Percentiles rank a stretch among this genome's conserved stretches.
phyloP scores from a whole-genome alignment of 2,113 vertebrate genomes.

The Cinclus cinclus region DNA sequence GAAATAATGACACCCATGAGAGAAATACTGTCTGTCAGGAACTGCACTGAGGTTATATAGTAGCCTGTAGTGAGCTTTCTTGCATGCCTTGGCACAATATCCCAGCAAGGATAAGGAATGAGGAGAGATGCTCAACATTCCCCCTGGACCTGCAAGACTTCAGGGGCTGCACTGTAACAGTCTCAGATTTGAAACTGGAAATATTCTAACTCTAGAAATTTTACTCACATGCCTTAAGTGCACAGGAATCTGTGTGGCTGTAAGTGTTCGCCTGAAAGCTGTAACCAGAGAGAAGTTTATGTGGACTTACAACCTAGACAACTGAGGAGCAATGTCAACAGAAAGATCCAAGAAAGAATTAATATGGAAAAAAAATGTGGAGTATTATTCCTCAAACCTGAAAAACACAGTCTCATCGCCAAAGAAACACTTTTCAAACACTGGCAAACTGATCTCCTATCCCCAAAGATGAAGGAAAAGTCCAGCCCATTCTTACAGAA shows the following conservation, averaged over 20 bases:
- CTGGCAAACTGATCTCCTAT: not conserved
- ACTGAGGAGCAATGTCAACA: not conserved
- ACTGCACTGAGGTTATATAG: not conserved
- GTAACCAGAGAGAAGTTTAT: not conserved
- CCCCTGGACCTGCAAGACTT: not conserved
- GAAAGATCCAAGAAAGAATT: not conserved
- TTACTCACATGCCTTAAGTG: not conserved
- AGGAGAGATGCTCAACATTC: not conserved
- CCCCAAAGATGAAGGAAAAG: not conserved
- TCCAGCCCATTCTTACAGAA: not conserved
- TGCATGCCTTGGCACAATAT: not conserved
- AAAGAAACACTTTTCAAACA: not conserved
- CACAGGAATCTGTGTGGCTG: not conserved
- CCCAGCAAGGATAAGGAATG: not conserved
- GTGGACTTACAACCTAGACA: not conserved
- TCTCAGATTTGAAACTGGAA: not conserved
- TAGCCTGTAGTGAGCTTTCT: not conserved
- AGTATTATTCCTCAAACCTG: not conserved
- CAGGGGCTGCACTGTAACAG: not conserved
- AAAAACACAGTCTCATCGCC: not conserved
- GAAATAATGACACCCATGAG: not conserved
- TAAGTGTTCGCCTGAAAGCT: not conserved
- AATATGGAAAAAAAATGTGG: not conserved
- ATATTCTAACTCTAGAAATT: not conserved
- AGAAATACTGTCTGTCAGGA: not conserved